A percentile compares a stretch with the other conserved stretches of the same genome.
These are phyloP conservation scores for Laticauda laticaudata DNA, from an alignment of 2,113 vertebrate genomes.

Conservation along the genomic window DNA sequence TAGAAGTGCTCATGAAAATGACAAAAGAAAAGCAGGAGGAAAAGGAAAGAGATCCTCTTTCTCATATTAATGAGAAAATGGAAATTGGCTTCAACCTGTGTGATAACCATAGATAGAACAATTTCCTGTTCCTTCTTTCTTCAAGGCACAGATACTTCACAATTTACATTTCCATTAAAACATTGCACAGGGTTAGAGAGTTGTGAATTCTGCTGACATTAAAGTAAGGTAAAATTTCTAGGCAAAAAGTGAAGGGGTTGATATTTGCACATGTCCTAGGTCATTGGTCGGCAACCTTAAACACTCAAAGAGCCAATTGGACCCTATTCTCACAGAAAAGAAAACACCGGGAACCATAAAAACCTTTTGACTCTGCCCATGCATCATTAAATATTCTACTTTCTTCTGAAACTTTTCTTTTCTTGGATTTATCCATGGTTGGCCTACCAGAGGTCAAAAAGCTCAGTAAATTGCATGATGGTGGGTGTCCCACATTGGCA, in stretches of 20 bases:
- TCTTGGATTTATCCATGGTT: too few relatives aligned
- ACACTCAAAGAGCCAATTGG: too few relatives aligned
- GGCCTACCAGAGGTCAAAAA: too few relatives aligned
- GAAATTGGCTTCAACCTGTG: not conserved
- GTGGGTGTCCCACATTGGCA: too few relatives aligned
- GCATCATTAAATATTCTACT: too few relatives aligned
- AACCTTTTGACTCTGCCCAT: too few relatives aligned
- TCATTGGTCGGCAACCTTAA: too few relatives aligned
- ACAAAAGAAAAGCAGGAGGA: slow-evolving; percentile 1
- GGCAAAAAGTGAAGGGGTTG: not conserved
- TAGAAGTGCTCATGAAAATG: slow-evolving; percentile 35
- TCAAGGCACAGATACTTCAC: not conserved
- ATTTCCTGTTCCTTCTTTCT: not conserved
- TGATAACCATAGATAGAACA: not conserved
- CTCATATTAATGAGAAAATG: not conserved
- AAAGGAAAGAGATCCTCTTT: not conserved
- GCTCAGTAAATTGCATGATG: too few relatives aligned
- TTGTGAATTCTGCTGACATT: not conserved
- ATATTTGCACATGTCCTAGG: not conserved
- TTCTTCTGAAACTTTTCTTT: too few relatives aligned
- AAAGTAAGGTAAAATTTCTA: not conserved
- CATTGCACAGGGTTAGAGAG: not conserved
- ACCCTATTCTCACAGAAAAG: too few relatives aligned
- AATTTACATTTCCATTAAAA: not conserved
- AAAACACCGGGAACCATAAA: too few relatives aligned